Evolutionary conservation across 2,888 invertebrate species (phyloP).

Genomic region (Chalcis sispes): DNA sequence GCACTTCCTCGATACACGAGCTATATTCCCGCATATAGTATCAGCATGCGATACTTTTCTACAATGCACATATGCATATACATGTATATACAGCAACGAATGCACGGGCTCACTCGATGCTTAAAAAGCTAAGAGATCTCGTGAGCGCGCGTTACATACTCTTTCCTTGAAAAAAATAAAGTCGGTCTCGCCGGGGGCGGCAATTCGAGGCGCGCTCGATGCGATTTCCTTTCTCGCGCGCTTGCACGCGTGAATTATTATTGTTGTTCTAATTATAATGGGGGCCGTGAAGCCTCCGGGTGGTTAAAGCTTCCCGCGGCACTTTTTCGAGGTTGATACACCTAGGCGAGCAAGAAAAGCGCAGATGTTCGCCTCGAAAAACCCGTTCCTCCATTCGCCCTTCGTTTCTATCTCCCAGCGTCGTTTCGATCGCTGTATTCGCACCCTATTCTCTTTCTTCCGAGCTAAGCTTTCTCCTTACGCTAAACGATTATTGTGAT

Average conservation of each 20-base stretch:
- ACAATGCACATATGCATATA: too few relatives aligned
- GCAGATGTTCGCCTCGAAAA: conserved; percentile 48
- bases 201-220: conserved; percentile 33
- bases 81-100: too few relatives aligned
- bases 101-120: too few relatives aligned
- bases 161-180: neutral
- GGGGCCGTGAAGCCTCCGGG: conserved; percentile 20
- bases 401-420: neutral
- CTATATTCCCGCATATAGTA: too few relatives aligned
- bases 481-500: conserved; percentile 28
- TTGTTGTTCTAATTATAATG: conserved; percentile 54
- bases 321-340: conserved; percentile 22
- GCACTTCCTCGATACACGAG: too few relatives aligned
- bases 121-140: too few relatives aligned
- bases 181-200: conserved; percentile 36
- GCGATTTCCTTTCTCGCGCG: conserved; percentile 29
- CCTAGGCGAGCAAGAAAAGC: conserved; percentile 37
- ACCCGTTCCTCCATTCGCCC: conserved; percentile 35
- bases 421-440: too few relatives aligned
- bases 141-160: neutral
- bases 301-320: conserved; percentile 11
- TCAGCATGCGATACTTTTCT: too few relatives aligned
- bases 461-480: neutral
- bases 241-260: conserved; percentile 50
- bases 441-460: too few relatives aligned